A percentile compares a stretch with the other conserved stretches of the same genome.
These are phyloP conservation scores for Sorex araneus DNA, from an alignment of 2,113 vertebrate genomes.

Conservation along the genomic window DNA sequence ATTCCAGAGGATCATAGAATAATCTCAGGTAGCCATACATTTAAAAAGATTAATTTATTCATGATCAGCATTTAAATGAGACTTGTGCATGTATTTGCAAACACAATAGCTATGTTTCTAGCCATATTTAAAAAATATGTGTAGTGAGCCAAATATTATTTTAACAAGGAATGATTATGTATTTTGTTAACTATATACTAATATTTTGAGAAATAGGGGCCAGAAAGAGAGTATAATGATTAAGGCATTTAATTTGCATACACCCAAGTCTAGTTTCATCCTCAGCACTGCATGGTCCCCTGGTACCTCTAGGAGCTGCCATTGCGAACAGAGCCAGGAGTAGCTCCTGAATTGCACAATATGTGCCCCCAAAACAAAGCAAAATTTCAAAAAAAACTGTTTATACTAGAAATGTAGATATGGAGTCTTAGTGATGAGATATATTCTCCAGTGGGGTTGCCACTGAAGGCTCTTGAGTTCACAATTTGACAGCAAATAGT, in stretches of 20 bases:
- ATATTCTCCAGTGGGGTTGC: neutral
- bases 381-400: neutral
- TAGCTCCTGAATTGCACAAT: too few relatives aligned
- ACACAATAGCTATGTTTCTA: conserved; percentile 31
- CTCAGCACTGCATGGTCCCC: too few relatives aligned
- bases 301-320: too few relatives aligned
- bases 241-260: too few relatives aligned
- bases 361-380: too few relatives aligned
- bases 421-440: neutral
- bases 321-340: too few relatives aligned
- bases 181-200: conserved; percentile 37
- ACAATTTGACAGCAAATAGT: conserved; percentile 5
- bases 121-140: neutral
- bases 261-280: too few relatives aligned
- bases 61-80: too few relatives aligned
- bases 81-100: neutral
- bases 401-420: neutral
- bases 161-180: conserved; percentile 30
- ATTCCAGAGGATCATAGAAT: neutral
- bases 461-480: neutral
- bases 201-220: conserved; percentile 40
- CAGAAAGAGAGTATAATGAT: too few relatives aligned
- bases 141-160: conserved; percentile 56
- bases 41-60: neutral
- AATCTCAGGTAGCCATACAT: neutral